Evolutionary conservation across 1,140 invertebrate species (phyloP).

Genomic region (Hylaeus volcanicus): DNA sequence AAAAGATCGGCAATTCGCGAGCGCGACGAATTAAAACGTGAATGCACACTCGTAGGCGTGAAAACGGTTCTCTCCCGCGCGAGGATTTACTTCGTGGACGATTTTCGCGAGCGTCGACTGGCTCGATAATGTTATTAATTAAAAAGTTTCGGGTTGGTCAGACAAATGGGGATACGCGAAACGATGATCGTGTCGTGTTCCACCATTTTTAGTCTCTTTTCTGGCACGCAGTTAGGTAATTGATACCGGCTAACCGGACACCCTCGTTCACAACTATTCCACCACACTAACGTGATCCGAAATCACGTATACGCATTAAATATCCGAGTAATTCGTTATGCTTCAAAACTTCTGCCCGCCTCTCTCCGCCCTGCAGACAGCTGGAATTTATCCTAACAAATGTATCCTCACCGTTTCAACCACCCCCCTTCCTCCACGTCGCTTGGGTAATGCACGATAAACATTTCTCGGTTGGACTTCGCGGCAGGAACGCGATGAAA

Average conservation of each 20-base stretch:
- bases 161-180: slow-evolving; percentile 69
- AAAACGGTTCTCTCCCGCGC: neutral
- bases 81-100: slow-evolving; percentile 9
- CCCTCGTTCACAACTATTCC: slow-evolving; percentile 68
- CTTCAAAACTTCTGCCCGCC: slow-evolving; percentile 67
- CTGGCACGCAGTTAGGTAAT: slow-evolving; percentile 64
- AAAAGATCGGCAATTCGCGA: slow-evolving; percentile 36
- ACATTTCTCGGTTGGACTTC: slow-evolving; percentile 64
- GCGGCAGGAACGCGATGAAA: slow-evolving; percentile 53
- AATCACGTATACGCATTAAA: slow-evolving; percentile 75
- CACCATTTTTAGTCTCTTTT: slow-evolving; percentile 13
- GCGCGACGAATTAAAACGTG: slow-evolving; percentile 5
- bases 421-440: slow-evolving; percentile 10
- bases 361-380: slow-evolving; percentile 62
- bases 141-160: slow-evolving; percentile 70
- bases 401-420: slow-evolving; percentile 58
- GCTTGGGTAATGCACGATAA: slow-evolving; percentile 72
- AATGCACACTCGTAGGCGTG: neutral
- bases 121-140: slow-evolving; percentile 72
- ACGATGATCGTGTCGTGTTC: slow-evolving; percentile 52
- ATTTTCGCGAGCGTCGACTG: slow-evolving; percentile 35
- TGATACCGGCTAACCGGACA: slow-evolving; percentile 59
- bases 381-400: slow-evolving; percentile 78
- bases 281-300: slow-evolving; percentile 68
- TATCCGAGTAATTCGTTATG: slow-evolving; percentile 77